These are phyloP conservation scores for Laothoe populi DNA, from an alignment of 2,888 invertebrate species.

Conservation along the genomic window DNA sequence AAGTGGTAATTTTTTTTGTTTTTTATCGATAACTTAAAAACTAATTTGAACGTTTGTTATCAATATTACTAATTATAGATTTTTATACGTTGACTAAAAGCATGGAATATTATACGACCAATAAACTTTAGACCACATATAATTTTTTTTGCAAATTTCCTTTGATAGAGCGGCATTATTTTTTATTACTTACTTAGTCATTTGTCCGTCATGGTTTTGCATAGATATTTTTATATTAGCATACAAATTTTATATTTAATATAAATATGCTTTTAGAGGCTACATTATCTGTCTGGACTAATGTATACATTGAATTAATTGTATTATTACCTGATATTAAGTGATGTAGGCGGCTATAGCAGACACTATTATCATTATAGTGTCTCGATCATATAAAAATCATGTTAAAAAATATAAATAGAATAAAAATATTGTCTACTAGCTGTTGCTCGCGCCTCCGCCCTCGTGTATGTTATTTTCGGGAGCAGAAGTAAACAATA, in stretches of 20 bases:
- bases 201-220: neutral
- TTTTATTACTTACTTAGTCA: neutral
- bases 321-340: neutral
- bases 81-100: too few species aligned
- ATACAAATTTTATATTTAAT: slow-evolving; percentile 1
- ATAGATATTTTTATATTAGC: neutral
- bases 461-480: too few species aligned
- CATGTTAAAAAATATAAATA: too few species aligned
- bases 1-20: too few species aligned
- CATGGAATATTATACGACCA: too few species aligned
- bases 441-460: too few species aligned
- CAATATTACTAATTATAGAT: too few species aligned
- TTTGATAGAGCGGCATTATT: neutral
- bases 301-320: neutral
- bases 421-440: too few species aligned
- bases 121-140: neutral
- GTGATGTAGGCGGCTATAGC: neutral
- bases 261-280: neutral
- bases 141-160: neutral
- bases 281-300: neutral
- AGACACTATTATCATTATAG: neutral
- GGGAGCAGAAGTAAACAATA: too few species aligned
- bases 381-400: too few species aligned
- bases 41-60: too few species aligned
- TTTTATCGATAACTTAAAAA: too few species aligned